Base-by-base conservation (phyloP, 2,113 vertebrate species). In the Alexandromys fortis region DNA sequence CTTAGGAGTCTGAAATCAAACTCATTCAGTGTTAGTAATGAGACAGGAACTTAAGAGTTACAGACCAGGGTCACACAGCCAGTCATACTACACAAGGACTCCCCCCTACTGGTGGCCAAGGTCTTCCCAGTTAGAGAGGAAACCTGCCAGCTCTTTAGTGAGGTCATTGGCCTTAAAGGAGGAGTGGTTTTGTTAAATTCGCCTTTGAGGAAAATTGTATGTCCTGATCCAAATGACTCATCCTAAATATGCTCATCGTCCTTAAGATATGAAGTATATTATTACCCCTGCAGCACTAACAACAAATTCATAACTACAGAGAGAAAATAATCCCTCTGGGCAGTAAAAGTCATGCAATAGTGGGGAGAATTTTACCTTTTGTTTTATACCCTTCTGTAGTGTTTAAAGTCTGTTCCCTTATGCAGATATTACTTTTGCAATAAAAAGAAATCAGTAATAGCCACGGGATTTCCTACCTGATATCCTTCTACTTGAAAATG, bases 151-250 rank as follows among this genome's bases (percentile, higher is more conserved):
- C 33, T 12, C 67, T 90, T 52, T 67, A 87, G n/a, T 45, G 55
- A 61, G 16, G 26, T 91, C n/a, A 0, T 7, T 76, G 77, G 26
- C 49, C 68, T 88, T 70, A 22, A 73, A 61, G 5, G 35, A 65
- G 49, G 73, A 93, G 90, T 22, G n/a, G 70, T 86, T 91, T 78
- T 92, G 38, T 91, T 68, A 94, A 90, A 90, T 93, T 96, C 22
- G 26, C n/a, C 85, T 97, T 97, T 92, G 89, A 89, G 26, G 42
- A 86, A 91, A 90, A 77, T 77, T 82, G 13, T 17, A 24, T 52
- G 52, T 78, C 67, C 79, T 63, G 14, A 70, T 33, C 58, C 45
- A 87, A 81, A 9, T 87, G 76, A 5, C 65, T 76, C 19, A 52
- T 70, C 65, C 26, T 95, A 92, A 90, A n/a, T 47, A 81, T 28